Conservation (phyloP, 2,888 invertebrate genomes). For the Antheraea yamamai region DNA sequence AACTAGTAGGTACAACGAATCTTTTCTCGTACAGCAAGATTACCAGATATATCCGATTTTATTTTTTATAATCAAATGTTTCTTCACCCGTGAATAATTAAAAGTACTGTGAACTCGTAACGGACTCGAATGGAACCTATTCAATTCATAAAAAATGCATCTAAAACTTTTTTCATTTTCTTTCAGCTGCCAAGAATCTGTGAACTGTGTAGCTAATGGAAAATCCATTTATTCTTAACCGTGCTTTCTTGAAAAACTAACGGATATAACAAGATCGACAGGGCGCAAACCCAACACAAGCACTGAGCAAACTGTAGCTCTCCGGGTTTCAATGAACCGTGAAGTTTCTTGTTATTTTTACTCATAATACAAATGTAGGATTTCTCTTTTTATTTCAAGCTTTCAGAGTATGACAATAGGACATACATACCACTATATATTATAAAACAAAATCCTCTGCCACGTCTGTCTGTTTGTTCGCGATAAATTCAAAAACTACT, state of each 20-base stretch:
- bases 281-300: conserved; percentile 31
- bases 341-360: conserved; percentile 27
- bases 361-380: background rate
- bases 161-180: conserved; percentile 40
- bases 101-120: background rate
- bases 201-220: conserved; percentile 46
- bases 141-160: conserved; percentile 34
- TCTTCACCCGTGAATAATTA: background rate
- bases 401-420: background rate
- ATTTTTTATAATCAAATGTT: background rate
- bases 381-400: background rate
- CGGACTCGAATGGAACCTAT: conserved; percentile 25
- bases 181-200: conserved; percentile 41
- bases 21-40: no score
- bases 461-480: no score
- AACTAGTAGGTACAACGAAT: no score
- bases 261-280: conserved; percentile 27
- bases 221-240: conserved; percentile 60
- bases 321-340: conserved; percentile 34
- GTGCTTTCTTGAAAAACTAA: conserved; percentile 32
- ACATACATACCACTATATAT: no score
- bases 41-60: no score
- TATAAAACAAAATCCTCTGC: no score
- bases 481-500: no score
- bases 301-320: conserved; percentile 24